Base-by-base conservation (phyloP, 2,113 vertebrate genomes). In the Gymnarchus niloticus region DNA sequence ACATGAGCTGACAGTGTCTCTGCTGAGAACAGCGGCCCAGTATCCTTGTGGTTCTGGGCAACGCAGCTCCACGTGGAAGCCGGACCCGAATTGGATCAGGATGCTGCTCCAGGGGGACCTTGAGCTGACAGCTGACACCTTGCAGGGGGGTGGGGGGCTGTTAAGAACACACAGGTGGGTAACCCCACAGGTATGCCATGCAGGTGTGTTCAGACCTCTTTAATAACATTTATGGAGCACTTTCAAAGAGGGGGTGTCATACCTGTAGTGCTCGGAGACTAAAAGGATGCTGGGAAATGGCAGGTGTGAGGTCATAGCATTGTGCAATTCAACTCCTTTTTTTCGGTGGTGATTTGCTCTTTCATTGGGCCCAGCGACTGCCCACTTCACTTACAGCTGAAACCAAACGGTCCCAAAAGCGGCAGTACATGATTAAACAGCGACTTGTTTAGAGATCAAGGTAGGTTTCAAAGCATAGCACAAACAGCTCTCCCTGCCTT, bases 251-350 rank as follows among this genome's bases (percentile, higher is more conserved):
- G 84, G 86, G 69, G 81, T 65, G 83, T 84, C 82, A 84, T 80
- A 73, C 84, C 90, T 90, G 88, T 88, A 52, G 90, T 59, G 90
- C 87, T 91, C 88, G n/a, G 82, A 91, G 91, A 93, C 93, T 92
- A 93, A 92, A 94, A 90, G 87, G 14, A 3, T 37, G 51, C 17
- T 56, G 25, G 51, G 23, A 51, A 48, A 81, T 19, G 44, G 52
- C 25, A 12, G 80, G 57, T 25, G 48, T 54, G 59, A 10, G 1
- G 44, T 46, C 25, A 65, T 7, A 59, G 56, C 28, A 28, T 37
- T n/a, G 21, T 41, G 28, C 65, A 6, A 37, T 37, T 73, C 2
- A 41, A 33, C 25, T n/a, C n/a, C n/a, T n/a, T 37, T 73, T 37
- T 54, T 41, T 73, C 19, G 33, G 33, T 73, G 6, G 33, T 17